Base-by-base conservation (phyloP, 2,797 vertebrate genomes). In the Ptychobarbus kaznakovi region DNA sequence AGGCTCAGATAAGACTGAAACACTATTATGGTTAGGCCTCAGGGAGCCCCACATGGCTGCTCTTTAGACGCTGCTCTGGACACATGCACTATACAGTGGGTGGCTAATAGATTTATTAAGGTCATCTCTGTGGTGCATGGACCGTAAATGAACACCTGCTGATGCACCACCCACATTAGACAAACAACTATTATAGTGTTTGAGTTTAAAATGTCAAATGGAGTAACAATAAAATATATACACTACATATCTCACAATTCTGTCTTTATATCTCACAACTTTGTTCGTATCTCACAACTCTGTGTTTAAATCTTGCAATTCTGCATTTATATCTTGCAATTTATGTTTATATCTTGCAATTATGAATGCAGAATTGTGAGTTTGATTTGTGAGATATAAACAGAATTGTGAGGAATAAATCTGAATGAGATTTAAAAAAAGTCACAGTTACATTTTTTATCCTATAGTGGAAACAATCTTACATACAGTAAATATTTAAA, bases 81-180 rank as follows among this genome's bases (percentile, higher is more conserved):
- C 82, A 70, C 77, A 56, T 75, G 22, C 70, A 51, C 63, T 63
- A 16, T 84, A 77, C 38, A 76, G 72, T 68, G 73, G 82, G 86
- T 58, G 82, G 76, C 81, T 87, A 80, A 84, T 68, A 87, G 70
- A 61, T 81, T 81, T 81, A 85, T 84, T 84, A 72, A 63, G 49
- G 82, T 58, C 46, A 75, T 16, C 66, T 68, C 70, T 69, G 42
- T 70, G 40, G 58, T 74, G 53, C 74, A 79, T 4, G 15, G 25
- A 46, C 22, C 18, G 5, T 46, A 74, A 58, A 49, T 49, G 42
- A 77, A 49, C 63, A 51, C 74, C 75, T 73, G 74, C 74, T 78
- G 73, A 53, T 35, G 53, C 4, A 61, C 85, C 38, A 82, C 53
- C 53, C 72, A 82, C 44, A 9, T 18, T 44, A 22, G 66, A 44